Evolutionary conservation across 1,140 invertebrate species (phyloP), one percentile per base, ranked within the genome.

Genomic region (Trachelipus rathkii): DNA sequence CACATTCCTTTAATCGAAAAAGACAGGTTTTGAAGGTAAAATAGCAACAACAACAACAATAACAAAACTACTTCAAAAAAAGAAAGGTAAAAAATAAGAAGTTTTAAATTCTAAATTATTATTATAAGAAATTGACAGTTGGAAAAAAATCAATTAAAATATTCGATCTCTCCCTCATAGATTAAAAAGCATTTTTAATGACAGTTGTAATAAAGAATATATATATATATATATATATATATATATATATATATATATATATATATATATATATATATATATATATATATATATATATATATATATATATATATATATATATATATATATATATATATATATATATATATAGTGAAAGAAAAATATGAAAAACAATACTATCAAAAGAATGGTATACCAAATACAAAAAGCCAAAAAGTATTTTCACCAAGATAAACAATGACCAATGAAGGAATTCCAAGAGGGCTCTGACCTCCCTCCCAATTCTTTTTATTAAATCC

Each of bases 221-320:
- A 33, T 33, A 33, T 33, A 33, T 33, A 33, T 33, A 60, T 60
- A 60, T 15, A 13, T 60, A 60, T 19, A 60, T 60, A 13, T 60
- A 15, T 15, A 60, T 15, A 15, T 60, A 13, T 19, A 60, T 15
- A 19, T 60, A 60, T 19, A 60, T 19, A 60, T 19, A 13, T 60
- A 15, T 19, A 60, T 60, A 60, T 60, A 60, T 60, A 15, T 19
- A 60, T 60, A 60, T 60, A 60, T 60, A 60, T 60, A 60, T 60
- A 60, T 60, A 60, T 60, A 60, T 60, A 60, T 60, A 60, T 60
- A 60, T 60, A 60, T 60, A 60, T 60, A 60, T 60, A 60, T 60
- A 60, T 60, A 60, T 60, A 60, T 60, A 60, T 60, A 60, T 60
- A 60, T 60, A 60, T 60, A 60, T 60, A 60, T 60, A 60, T 60